Evolutionary conservation across 2,888 invertebrate species (phyloP), one percentile per base, ranked within the genome.

Genomic region (Sesamia inferens): DNA sequence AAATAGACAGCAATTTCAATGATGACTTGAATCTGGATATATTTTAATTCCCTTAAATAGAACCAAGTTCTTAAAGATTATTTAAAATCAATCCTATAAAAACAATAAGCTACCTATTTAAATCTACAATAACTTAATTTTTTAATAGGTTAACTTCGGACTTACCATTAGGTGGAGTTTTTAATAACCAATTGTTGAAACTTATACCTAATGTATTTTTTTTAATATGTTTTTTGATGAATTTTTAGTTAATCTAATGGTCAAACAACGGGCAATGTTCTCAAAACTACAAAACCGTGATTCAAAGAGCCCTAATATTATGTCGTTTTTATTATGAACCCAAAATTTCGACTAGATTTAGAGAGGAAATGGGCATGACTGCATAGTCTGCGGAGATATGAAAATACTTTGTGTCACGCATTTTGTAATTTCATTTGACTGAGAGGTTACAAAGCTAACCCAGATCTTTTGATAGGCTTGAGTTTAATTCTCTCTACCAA

Each of bases 371-470:
- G 6, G 22, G 14, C 24, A 13, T 51, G 11, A 7, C 39, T 78
- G 14, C 19, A n/a, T 62, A 8, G 24, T 31, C 8, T 11, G n/a
- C 48, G 39, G 47, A 47, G n/a, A 57, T 66, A 82, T 78, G 67
- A 71, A 64, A 54, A 57, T 68, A 31, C 51, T 68, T 44, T 42
- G 51, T 59, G 7, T 19, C 59, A 74, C 10, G 13, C 14, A 14
- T 47, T 81, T 77, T 57, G 81, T 54, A 47, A 77, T 76, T 66
- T 76, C n/a, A 77, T 80, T 76, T 76, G 24, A 39, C n/a, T 81
- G 51, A 81, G 24, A 81, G 81, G 39, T 39, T 75, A 22, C n/a
- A 44, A 42, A 62, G n/a, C 54, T 42, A 22, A 24, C 8, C 13
- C 31, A 47, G 24, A 14, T 58, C 24, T 54, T 74, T 63, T 62